phyloP scores from a whole-genome alignment of 23 tunicate genomes.

The Styela plicata region DNA sequence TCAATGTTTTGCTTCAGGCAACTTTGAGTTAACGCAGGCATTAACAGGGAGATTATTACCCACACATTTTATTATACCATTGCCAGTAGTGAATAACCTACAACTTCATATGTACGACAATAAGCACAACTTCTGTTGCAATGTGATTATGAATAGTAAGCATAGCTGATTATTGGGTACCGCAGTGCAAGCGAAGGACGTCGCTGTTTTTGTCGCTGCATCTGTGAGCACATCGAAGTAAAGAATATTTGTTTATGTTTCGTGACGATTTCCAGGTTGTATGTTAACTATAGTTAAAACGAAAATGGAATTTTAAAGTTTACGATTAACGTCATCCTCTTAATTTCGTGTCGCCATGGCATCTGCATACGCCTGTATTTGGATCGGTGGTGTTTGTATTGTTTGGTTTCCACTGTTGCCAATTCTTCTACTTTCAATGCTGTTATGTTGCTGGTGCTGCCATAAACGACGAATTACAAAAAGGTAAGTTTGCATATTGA shows the following conservation, averaged over 20 bases:
- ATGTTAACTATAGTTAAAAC: not conserved
- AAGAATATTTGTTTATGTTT: not conserved
- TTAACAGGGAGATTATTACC: not conserved
- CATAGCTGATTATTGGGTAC: no score
- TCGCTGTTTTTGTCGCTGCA: not conserved
- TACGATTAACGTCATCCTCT: not conserved
- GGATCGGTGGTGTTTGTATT: constrained; percentile 43
- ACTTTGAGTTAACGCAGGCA: not conserved
- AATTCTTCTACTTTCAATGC: not conserved
- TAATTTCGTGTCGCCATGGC: constrained; percentile 16
- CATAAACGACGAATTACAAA: not conserved
- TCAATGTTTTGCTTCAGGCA: not conserved
- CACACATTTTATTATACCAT: not conserved
- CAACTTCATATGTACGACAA: not conserved
- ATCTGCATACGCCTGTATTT: constrained; percentile 30
- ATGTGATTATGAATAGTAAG: no score
- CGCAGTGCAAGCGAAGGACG: no score
- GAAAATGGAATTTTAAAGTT: not conserved
- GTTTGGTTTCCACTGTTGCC: constrained; percentile 24
- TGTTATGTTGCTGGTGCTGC: constrained; percentile 23
- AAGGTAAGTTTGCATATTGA: not conserved
- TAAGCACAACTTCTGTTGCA: not conserved
- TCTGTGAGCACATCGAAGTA: not conserved
- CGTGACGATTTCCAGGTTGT: not conserved
- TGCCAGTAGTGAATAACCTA: not conserved